A percentile compares a stretch with the other conserved stretches of the same genome.
Conservation (phyloP, 2,113 vertebrate genomes). For the Emydocephalus ijimae region DNA sequence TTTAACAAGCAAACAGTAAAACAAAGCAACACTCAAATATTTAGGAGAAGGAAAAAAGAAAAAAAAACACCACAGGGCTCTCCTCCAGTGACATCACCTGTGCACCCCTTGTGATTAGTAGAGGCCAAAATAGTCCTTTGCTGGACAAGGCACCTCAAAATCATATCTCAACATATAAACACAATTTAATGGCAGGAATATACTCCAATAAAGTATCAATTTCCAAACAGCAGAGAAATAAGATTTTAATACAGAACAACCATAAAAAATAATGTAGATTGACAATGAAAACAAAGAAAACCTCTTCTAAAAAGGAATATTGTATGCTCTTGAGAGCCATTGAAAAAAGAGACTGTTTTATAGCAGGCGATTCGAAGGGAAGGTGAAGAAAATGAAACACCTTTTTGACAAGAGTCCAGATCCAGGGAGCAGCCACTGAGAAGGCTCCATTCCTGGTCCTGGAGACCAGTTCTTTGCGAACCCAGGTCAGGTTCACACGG, state of each 20-base stretch:
- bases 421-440: background rate
- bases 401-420: background rate
- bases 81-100: background rate
- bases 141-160: background rate
- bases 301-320: background rate
- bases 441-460: background rate
- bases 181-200: background rate
- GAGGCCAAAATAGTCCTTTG: background rate
- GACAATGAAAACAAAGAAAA: background rate
- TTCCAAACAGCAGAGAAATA: background rate
- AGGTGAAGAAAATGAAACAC: background rate
- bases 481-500: background rate
- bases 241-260: background rate
- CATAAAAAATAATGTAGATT: background rate
- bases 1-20: background rate
- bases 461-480: background rate
- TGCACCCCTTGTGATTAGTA: background rate
- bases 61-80: background rate
- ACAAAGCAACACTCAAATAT: background rate
- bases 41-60: background rate
- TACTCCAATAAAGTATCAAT: background rate
- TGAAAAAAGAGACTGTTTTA: background rate
- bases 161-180: background rate
- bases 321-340: background rate
- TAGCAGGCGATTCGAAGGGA: background rate